Evolutionary conservation across 1,140 invertebrate species (phyloP).

Genomic region (Oedothorax gibbosus): DNA sequence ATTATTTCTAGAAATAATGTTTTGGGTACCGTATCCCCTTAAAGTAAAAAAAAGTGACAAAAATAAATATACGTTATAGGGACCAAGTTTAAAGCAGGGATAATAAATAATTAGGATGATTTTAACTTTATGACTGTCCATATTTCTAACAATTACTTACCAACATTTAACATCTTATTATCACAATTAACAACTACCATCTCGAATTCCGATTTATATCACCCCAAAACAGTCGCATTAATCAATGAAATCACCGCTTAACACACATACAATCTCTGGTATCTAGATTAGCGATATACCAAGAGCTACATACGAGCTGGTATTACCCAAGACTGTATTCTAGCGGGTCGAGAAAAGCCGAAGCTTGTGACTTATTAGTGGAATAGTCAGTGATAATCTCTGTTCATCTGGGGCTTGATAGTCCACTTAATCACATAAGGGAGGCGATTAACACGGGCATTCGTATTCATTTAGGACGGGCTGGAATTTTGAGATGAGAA

Average conservation of each 20-base stretch:
- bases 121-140: no score
- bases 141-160: no score
- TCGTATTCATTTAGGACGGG: not conserved
- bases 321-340: constrained; percentile 6
- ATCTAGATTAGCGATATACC: not conserved
- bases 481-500: no score
- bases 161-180: no score
- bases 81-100: no score
- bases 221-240: not conserved
- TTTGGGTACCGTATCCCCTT: no score
- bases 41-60: no score
- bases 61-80: no score
- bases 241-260: constrained; percentile 5
- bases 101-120: no score
- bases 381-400: constrained; percentile 16
- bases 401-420: not conserved
- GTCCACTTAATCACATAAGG: constrained; percentile 22
- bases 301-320: not conserved
- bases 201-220: no score
- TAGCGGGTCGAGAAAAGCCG: not conserved
- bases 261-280: not conserved
- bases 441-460: not conserved
- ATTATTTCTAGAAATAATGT: no score
- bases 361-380: constrained; percentile 5
- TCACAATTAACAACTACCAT: no score